Percentiles rank a stretch among this genome's conserved stretches.
Conservation (phyloP, 2,888 invertebrate genomes). For the Piscicola geometra region DNA sequence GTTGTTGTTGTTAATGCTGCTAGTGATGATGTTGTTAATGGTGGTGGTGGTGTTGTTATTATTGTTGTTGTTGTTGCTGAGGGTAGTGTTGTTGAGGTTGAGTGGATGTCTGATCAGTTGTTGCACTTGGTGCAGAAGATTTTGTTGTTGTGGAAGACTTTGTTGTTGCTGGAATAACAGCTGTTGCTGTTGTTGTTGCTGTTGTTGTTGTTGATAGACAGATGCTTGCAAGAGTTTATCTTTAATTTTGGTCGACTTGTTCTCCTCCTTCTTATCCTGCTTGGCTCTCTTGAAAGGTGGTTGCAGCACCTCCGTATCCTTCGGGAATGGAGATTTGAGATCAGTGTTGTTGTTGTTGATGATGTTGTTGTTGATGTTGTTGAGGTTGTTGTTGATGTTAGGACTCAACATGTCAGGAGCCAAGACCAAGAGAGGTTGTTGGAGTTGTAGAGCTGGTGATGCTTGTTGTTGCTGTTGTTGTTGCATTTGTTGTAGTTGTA, state of each 20-base stretch:
- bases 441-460: not conserved
- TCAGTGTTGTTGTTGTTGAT: conserved; percentile 2
- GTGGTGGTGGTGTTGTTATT: not conserved
- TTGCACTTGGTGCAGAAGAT: not conserved
- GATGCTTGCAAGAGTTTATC: not conserved
- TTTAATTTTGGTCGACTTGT: conserved; percentile 11
- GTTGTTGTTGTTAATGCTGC: not conserved
- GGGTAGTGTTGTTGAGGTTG: conserved; percentile 10
- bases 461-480: conserved; percentile 18
- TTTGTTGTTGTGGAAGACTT: conserved; percentile 28
- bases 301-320: not conserved
- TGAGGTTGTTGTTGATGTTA: conserved; percentile 22
- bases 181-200: conserved; percentile 10
- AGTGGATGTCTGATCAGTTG: conserved; percentile 3
- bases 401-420: not conserved
- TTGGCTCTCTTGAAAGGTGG: not conserved
- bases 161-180: not conserved
- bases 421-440: conserved; percentile 6
- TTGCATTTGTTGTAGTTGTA: conserved; percentile 39
- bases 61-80: conserved; percentile 2
- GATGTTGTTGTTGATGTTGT: no score
- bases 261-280: conserved; percentile 7
- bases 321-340: not conserved
- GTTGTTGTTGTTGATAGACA: conserved; percentile 12
- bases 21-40: not conserved